Conservation (phyloP, 2,113 vertebrate genomes). For the Microcebus griseorufus region DNA sequence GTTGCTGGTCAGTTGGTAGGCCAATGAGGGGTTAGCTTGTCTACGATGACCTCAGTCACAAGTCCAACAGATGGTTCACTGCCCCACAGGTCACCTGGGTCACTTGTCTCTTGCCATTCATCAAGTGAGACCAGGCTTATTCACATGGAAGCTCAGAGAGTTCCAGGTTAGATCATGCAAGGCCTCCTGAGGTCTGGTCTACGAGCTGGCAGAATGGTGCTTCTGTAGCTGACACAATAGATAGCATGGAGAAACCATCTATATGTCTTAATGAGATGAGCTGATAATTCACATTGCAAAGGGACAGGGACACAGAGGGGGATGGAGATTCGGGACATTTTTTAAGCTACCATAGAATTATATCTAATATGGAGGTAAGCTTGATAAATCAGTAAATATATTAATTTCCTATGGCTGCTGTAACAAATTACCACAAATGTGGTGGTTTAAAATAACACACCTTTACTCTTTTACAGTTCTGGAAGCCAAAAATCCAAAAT, state of each 20-base stretch:
- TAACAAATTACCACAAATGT: neutral
- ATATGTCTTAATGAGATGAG: neutral
- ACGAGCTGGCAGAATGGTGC: neutral
- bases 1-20: neutral
- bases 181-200: neutral
- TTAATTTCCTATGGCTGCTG: neutral
- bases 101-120: neutral
- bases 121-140: neutral
- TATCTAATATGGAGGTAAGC: neutral
- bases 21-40: neutral
- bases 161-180: neutral
- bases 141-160: neutral
- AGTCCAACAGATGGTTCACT: neutral
- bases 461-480: neutral
- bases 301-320: neutral
- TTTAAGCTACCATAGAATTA: neutral
- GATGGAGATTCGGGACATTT: neutral
- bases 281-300: constrained; percentile 22
- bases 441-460: neutral
- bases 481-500: neutral
- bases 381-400: neutral
- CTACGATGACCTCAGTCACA: neutral
- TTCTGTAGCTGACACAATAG: neutral
- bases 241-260: neutral
- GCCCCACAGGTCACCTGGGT: neutral